Percentiles rank a stretch among this genome's conserved stretches.
Conservation (phyloP, 1,140 invertebrate species). For the Lordiphosa collinella region DNA sequence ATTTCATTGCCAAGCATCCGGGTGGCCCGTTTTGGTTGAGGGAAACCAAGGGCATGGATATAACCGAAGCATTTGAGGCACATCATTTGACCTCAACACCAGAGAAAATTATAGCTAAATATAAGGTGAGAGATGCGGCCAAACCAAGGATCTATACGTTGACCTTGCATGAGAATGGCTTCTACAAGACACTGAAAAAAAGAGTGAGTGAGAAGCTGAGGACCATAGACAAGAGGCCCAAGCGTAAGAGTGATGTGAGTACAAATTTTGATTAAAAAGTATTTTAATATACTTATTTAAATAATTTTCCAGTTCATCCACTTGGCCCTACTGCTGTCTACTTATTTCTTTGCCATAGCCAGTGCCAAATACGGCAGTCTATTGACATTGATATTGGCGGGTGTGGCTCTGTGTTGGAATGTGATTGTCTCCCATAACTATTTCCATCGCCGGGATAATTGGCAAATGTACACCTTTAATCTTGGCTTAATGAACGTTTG, state of each 20-base stretch:
- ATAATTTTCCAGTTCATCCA: conserved; percentile 49
- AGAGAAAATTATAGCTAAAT: conserved; percentile 82
- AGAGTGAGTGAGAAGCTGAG: conserved; percentile 80
- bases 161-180: conserved; percentile 85
- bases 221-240: conserved; percentile 76
- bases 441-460: conserved; percentile 89
- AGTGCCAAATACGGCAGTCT: conserved; percentile 80
- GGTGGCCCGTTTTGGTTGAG: conserved; percentile 85
- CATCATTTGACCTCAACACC: conserved; percentile 82
- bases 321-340: conserved; percentile 76
- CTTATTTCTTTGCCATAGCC: conserved; percentile 81
- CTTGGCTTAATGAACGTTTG: conserved; percentile 83
- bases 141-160: conserved; percentile 82
- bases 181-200: conserved; percentile 84
- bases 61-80: conserved; percentile 86
- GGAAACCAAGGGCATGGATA: conserved; percentile 85
- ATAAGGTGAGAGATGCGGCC: conserved; percentile 81
- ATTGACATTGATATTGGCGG: conserved; percentile 80
- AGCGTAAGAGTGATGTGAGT: conserved; percentile 71
- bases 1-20: conserved; percentile 84
- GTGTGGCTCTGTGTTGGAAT: conserved; percentile 82
- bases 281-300: background rate
- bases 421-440: conserved; percentile 88
- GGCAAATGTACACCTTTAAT: conserved; percentile 91
- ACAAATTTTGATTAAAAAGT: background rate